Conservation (phyloP, 2,113 vertebrate species). For the Myotis davidii region DNA sequence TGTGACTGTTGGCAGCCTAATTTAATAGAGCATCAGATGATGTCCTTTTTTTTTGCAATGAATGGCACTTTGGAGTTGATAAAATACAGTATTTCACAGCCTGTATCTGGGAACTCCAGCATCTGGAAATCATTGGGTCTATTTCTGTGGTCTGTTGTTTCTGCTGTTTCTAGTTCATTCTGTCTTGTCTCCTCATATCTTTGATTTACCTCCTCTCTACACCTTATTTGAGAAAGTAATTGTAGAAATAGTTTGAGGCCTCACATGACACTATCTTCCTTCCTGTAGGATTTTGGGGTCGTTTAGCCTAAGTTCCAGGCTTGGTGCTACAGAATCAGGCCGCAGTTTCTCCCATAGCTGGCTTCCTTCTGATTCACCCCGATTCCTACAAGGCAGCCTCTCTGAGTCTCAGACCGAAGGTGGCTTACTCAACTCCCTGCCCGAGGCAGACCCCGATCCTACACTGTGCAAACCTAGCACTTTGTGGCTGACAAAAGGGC, state of each 20-base stretch:
- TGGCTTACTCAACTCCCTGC: background rate
- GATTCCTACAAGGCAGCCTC: background rate
- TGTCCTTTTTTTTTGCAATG: background rate
- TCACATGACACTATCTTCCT: background rate
- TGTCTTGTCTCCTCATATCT: background rate
- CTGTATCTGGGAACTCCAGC: background rate
- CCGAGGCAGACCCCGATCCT: background rate
- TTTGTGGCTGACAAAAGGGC: background rate
- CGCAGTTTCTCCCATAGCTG: fast-evolving
- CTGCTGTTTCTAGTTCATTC: background rate
- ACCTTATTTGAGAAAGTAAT: background rate
- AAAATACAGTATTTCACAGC: background rate
- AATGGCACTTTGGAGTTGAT: background rate
- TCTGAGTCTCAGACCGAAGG: background rate
- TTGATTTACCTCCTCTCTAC: background rate
- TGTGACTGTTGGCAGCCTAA: background rate
- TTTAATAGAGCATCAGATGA: background rate
- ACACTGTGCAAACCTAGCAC: background rate
- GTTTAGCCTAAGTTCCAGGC: background rate
- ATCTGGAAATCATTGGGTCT: background rate
- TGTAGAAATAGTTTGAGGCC: background rate
- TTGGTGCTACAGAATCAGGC: background rate
- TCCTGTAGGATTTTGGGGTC: background rate
- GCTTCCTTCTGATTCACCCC: background rate
- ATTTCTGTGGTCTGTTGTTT: background rate